phyloP scores from a whole-genome alignment of 2,113 vertebrate genomes.

The Sinocyclocheilus grahami region DNA sequence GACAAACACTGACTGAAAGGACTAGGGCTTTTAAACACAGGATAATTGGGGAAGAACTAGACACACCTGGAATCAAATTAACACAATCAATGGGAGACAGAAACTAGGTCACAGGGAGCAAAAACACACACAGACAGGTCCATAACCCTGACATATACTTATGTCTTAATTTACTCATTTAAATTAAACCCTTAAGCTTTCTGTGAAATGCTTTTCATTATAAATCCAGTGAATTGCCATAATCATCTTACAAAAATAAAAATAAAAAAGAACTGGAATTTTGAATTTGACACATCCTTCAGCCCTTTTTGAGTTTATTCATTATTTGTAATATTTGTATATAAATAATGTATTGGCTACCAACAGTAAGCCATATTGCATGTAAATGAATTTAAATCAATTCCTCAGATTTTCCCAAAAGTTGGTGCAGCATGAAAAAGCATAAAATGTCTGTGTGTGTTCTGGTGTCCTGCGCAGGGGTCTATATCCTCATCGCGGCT shows the following conservation, averaged over 20 bases:
- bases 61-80: too few species aligned
- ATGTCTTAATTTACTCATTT: too few species aligned
- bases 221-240: too few species aligned
- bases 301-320: not conserved
- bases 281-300: not conserved
- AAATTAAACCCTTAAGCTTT: not conserved
- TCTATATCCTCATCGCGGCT: slow-evolving; percentile 90
- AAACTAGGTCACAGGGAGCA: too few species aligned
- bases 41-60: too few species aligned
- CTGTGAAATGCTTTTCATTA: not conserved
- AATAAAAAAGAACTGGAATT: not conserved
- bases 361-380: not conserved
- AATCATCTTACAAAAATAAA: too few species aligned
- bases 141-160: not conserved
- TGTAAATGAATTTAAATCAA: too few species aligned
- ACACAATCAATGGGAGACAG: too few species aligned
- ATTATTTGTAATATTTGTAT: not conserved
- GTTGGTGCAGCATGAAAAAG: too few species aligned
- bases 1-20: too few species aligned
- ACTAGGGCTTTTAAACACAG: too few species aligned
- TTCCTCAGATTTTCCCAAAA: not conserved
- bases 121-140: too few species aligned
- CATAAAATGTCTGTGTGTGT: not conserved
- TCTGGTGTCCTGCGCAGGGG: slow-evolving; percentile 71
- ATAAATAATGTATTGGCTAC: not conserved